phyloP scores from a whole-genome alignment of 2,888 invertebrate species.

The Anagyrus pseudococci region DNA sequence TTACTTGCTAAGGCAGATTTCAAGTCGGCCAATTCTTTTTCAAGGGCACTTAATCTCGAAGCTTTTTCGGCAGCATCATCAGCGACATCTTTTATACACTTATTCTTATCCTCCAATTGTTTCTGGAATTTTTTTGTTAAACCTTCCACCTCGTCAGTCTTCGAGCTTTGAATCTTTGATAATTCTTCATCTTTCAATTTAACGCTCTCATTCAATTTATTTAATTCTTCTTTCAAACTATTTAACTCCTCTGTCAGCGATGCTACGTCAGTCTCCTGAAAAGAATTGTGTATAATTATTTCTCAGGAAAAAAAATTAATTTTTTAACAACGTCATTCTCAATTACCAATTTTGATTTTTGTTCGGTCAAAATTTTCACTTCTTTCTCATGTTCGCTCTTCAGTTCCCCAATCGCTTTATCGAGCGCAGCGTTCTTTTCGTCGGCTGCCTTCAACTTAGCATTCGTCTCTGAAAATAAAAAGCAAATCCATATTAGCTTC shows the following conservation, averaged over 20 bases:
- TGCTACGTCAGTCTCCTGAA: constrained; percentile 60
- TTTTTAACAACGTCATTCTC: background rate
- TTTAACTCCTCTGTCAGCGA: constrained; percentile 67
- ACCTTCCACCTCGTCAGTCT: constrained; percentile 50
- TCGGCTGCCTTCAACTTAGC: constrained; percentile 65
- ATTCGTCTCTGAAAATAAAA: constrained; percentile 62
- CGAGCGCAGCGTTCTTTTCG: constrained; percentile 66
- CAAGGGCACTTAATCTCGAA: constrained; percentile 47
- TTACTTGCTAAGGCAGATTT: constrained; percentile 51
- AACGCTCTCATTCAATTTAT: constrained; percentile 66
- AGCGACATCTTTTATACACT: constrained; percentile 49
- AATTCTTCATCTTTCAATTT: constrained; percentile 68
- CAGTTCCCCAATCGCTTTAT: constrained; percentile 59
- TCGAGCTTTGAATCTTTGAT: constrained; percentile 49
- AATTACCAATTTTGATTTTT: constrained; percentile 55
- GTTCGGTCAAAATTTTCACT: constrained; percentile 44
- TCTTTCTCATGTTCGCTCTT: constrained; percentile 67
- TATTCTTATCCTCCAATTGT: constrained; percentile 53
- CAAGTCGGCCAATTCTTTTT: constrained; percentile 51
- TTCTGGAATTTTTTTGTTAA: constrained; percentile 51
- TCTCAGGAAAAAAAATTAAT: background rate
- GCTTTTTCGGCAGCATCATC: constrained; percentile 47
- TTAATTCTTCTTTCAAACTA: constrained; percentile 68
- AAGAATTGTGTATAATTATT: background rate
- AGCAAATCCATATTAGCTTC: too few species aligned